phyloP scores from a whole-genome alignment of 2,888 invertebrate species.

The Drosophila subsilvestris region DNA sequence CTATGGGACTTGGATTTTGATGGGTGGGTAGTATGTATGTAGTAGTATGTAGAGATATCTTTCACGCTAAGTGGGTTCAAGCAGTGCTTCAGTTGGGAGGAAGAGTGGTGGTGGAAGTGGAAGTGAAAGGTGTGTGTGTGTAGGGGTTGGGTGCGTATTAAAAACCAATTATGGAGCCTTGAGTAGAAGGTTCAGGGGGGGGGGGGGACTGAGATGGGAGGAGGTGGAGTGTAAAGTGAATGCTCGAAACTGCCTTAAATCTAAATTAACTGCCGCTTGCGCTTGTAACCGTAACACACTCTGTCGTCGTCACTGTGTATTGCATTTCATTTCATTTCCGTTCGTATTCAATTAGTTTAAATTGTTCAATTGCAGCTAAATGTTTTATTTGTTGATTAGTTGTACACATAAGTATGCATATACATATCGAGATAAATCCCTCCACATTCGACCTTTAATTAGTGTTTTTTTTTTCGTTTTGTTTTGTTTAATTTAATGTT shows the following conservation, averaged over 20 bases:
- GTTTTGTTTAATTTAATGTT: slow-evolving; percentile 48
- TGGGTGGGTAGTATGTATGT: neutral
- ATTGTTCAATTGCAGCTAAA: slow-evolving; percentile 76
- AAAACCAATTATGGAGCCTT: neutral
- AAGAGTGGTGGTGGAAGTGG: neutral
- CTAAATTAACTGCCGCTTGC: neutral
- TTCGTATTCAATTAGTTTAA: slow-evolving; percentile 58
- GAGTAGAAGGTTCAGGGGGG: neutral
- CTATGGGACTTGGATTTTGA: neutral
- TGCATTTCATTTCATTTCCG: slow-evolving; percentile 21
- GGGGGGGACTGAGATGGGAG: neutral
- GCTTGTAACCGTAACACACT: slow-evolving; percentile 27
- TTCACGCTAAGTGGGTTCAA: neutral
- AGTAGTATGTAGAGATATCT: neutral
- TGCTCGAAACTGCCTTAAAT: neutral
- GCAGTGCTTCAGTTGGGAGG: neutral
- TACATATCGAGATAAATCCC: slow-evolving; percentile 25
- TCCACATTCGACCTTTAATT: slow-evolving; percentile 1
- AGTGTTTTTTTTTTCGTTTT: slow-evolving; percentile 13
- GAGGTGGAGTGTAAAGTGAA: neutral
- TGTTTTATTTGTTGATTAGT: slow-evolving; percentile 57
- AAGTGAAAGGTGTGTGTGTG: neutral
- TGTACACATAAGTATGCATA: slow-evolving; percentile 50
- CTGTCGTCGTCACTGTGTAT: slow-evolving; percentile 6
- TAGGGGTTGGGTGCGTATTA: too few species aligned